Conservation (phyloP, 2,888 invertebrate genomes). For the Dorcus hopei region DNA sequence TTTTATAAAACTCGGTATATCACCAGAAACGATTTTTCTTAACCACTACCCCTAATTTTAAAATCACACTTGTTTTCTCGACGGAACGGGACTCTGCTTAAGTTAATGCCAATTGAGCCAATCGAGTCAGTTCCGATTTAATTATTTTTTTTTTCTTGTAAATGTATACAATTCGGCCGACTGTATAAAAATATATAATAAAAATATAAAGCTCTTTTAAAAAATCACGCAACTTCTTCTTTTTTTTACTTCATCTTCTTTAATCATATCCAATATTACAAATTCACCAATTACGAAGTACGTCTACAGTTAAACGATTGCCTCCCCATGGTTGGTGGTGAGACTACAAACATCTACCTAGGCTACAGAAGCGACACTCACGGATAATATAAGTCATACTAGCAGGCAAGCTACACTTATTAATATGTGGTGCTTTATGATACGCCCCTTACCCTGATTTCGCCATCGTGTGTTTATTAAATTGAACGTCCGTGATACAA, state of each 20-base stretch:
- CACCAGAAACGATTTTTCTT: conserved; percentile 13
- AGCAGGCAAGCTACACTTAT: conserved; percentile 41
- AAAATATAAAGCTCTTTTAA: conserved; percentile 18
- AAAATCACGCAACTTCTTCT: conserved; percentile 5
- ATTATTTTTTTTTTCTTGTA: conserved; percentile 6
- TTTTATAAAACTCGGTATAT: conserved; percentile 21
- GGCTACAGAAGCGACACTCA: conserved; percentile 39
- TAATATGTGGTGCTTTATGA: conserved; percentile 45
- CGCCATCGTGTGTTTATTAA: conserved; percentile 37
- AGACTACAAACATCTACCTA: conserved; percentile 40
- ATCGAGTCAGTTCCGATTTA: conserved; percentile 31
- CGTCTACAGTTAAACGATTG: background rate
- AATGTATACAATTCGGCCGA: conserved; percentile 9
- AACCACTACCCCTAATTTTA: conserved; percentile 23
- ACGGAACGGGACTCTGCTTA: conserved; percentile 6
- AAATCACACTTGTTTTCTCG: conserved; percentile 26
- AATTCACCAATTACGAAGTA: conserved; percentile 1
- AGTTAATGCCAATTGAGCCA: conserved; percentile 8
- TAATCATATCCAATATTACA: background rate
- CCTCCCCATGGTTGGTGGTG: conserved; percentile 41
- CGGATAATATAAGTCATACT: conserved; percentile 40
- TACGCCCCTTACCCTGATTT: conserved; percentile 51
- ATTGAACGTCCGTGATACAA: background rate
- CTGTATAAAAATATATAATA: conserved; percentile 18
- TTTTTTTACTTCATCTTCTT: conserved; percentile 3